Percentiles rank a stretch among this genome's conserved stretches.
Conservation (phyloP, 2,888 invertebrate genomes). For the Andrena flavipes region DNA sequence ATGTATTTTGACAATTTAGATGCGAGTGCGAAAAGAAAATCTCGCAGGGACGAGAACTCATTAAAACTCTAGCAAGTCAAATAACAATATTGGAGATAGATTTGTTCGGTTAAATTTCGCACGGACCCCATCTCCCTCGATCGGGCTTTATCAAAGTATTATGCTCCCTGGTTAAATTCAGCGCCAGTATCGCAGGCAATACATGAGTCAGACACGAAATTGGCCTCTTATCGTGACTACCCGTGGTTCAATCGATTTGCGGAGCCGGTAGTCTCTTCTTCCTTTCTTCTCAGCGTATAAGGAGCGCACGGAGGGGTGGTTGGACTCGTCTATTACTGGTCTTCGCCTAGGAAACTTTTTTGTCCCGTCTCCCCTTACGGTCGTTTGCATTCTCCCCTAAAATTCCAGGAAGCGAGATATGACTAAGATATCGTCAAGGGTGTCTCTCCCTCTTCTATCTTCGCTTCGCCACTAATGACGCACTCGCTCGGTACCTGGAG, state of each 20-base stretch:
- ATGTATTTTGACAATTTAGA: no score
- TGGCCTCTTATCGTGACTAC: conserved; percentile 68
- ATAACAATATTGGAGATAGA: neutral
- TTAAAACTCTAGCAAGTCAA: conserved; percentile 24
- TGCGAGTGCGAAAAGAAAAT: neutral
- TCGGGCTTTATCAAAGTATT: conserved; percentile 40
- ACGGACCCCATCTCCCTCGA: conserved; percentile 18
- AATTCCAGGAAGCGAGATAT: conserved; percentile 70
- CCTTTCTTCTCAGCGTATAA: conserved; percentile 36
- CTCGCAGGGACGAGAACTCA: neutral
- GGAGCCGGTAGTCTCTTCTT: conserved; percentile 38
- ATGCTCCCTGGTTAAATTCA: conserved; percentile 50
- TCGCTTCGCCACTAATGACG: conserved; percentile 37
- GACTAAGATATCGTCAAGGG: conserved; percentile 56
- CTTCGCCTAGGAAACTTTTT: conserved; percentile 59
- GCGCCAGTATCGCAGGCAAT: conserved; percentile 49
- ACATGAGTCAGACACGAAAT: conserved; percentile 69
- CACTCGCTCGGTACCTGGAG: conserved; percentile 1
- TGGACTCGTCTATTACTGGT: conserved; percentile 51
- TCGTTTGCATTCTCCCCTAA: conserved; percentile 70
- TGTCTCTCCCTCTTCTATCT: conserved; percentile 46
- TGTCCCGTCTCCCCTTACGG: conserved; percentile 53
- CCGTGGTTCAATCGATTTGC: conserved; percentile 55
- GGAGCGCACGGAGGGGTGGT: conserved; percentile 36
- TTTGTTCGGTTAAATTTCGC: conserved; percentile 5